Base-by-base conservation (phyloP, 2,797 vertebrate species). In the Halcyon leucocephala region DNA sequence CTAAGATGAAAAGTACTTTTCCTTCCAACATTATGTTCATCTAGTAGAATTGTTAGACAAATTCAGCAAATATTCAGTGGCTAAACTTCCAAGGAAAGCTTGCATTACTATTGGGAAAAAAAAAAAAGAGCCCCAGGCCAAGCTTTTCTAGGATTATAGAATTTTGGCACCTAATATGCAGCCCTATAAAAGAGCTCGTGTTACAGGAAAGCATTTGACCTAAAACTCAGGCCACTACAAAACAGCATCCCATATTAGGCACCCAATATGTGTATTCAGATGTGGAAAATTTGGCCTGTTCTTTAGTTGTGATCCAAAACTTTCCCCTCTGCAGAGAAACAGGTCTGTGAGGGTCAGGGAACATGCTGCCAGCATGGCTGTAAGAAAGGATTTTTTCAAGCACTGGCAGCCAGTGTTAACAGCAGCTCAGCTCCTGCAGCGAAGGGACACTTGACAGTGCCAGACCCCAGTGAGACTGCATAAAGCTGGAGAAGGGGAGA, bases 171-270 rank as follows among this genome's bases (percentile, higher is more conserved):
- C 62, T 61, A 74, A 83, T 31, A 61, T 2, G 16, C 58, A 76
- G 77, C n/a, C 22, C 54, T 69, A 17, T 82, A 81, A 95, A 95
- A 81, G 48, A 79, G 58, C 51, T 93, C 71, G 82, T 0, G 0
- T 93, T 93, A 86, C 71, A 79, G 84, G 62, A 88, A 95, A 94
- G 65, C 39, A 70, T 88, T 87, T 86, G 86, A 92, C 89, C 87
- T 76, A 83, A 88, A 95, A 70, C 55, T 90, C 73, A 42, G 74
- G 88, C 82, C 74, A 66, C 85, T 82, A 49, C 67, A 82, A 80
- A 91, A 64, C 51, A 83, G 58, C 9, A 6, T 70, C 77, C 81
- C 58, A 2, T 72, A 82, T 69, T 84, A 86, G 67, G 25, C 39
- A 86, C 67, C 51, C 16, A 73, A 3, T 64, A 41, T 17, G 37